phyloP scores from a whole-genome alignment of 2,888 invertebrate genomes.

The Steinernema carpocapsae region DNA sequence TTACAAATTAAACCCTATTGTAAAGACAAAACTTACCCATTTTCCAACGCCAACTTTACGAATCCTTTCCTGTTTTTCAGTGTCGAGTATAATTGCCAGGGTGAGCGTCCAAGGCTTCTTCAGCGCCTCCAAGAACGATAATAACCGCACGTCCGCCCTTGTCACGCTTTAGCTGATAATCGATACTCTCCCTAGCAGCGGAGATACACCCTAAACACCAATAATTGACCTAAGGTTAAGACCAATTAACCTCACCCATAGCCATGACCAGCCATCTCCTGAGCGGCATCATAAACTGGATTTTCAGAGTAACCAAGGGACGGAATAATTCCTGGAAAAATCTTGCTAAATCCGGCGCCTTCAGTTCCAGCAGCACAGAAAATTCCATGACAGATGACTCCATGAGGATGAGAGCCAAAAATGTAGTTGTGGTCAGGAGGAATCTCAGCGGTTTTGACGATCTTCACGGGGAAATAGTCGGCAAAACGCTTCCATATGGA shows the following conservation, averaged over 20 bases:
- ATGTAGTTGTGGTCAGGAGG: constrained; percentile 48
- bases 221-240: too few relatives aligned
- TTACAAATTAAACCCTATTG: background rate
- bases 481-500: constrained; percentile 43
- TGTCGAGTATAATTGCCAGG: constrained; percentile 72
- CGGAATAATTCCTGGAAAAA: constrained; percentile 70
- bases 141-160: constrained; percentile 75
- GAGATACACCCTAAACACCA: background rate
- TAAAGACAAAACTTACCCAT: constrained; percentile 38
- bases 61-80: constrained; percentile 45
- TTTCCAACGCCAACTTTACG: constrained; percentile 42
- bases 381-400: constrained; percentile 81
- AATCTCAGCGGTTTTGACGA: constrained; percentile 47
- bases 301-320: constrained; percentile 75
- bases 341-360: constrained; percentile 71
- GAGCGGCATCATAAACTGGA: constrained; percentile 78
- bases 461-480: constrained; percentile 45
- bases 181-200: constrained; percentile 15
- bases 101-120: constrained; percentile 82
- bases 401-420: constrained; percentile 86
- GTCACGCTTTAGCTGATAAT: constrained; percentile 16
- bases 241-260: background rate
- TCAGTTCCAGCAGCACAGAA: constrained; percentile 81
- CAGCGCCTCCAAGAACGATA: constrained; percentile 86
- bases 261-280: constrained; percentile 75